phyloP scores from a whole-genome alignment of 2,113 vertebrate genomes.

The Hucho hucho region DNA sequence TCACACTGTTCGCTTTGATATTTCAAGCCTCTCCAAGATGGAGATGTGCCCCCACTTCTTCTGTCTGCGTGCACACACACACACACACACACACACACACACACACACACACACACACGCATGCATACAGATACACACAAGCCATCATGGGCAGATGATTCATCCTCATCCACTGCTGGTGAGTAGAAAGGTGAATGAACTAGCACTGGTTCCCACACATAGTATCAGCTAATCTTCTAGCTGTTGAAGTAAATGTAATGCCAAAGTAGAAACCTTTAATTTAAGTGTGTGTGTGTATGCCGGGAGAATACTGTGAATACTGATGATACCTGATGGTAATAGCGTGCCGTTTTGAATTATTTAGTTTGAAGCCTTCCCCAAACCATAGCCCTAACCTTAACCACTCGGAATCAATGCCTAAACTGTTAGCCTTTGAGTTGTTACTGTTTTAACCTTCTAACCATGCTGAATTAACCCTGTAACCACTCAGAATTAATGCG shows the following conservation, averaged over 20 bases:
- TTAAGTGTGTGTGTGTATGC: no score
- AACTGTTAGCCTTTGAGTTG: no score
- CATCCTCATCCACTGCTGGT: neutral
- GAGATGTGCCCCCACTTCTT: slow-evolving; percentile 22
- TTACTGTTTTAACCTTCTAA: no score
- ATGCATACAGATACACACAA: neutral
- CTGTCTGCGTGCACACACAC: neutral
- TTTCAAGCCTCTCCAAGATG: slow-evolving; percentile 28
- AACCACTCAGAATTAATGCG: no score
- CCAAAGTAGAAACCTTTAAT: no score
- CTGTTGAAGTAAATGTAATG: slow-evolving; percentile 17
- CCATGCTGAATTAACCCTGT: no score
- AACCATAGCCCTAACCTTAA: no score
- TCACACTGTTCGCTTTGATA: slow-evolving; percentile 36
- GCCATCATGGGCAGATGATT: neutral
- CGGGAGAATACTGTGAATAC: no score
- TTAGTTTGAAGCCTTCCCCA: no score
- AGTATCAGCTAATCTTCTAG: slow-evolving; percentile 37
- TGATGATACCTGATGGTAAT: no score
- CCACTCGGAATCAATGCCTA: no score
- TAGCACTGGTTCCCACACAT: slow-evolving; percentile 12
- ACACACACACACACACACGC: neutral
- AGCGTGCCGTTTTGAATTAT: no score
- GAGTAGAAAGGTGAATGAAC: slow-evolving; percentile 3
- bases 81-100: neutral